Evolutionary conservation across 2,888 invertebrate species (phyloP), one percentile per base, ranked within the genome.

Genomic region (Lissonota sp.): DNA sequence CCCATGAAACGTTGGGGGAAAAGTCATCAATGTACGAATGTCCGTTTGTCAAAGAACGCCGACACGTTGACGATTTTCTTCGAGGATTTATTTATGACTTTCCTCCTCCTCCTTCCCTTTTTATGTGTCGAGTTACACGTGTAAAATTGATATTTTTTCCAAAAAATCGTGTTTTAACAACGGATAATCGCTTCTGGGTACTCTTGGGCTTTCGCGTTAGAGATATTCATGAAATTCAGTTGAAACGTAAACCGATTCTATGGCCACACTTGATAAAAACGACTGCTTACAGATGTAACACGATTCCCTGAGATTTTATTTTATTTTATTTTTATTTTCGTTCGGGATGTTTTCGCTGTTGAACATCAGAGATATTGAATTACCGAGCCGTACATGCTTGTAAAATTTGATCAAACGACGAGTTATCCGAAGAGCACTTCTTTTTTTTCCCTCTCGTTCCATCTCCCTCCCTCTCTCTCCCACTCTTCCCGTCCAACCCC

Each of bases 21-120:
- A 62, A 66, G 14, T 66, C 16, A 14, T 60, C 69, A 51, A 63
- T n/a, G 72, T 62, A 40, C 44, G 55, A 71, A 14, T 42, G 70
- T 60, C 49, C 14, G 64, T 8, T 44, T 4, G 39, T 46, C 71
- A 67, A 76, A 67, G 67, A 57, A 14, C 66, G 42, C 70, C 80
- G 75, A 66, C 58, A 53, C 53, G 51, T 51, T 26, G 26, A 26
- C 16, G 39, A 53, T n/a, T n/a, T 26, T 26, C n/a, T 51, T 14
- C 49, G 7, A 6, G 44, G 10, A 37, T 62, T 71, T 58, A 74
- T 67, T 74, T 74, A 67, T 37, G 49, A 44, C 42, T 40, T 16
- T n/a, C 14, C n/a, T 51, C 26, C 46, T 49, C 10, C n/a, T 16
- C 26, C n/a, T 26, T 12, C 5, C 26, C 12, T 16, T 53, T 66